A percentile compares a stretch with the other conserved stretches of the same genome.
Evolutionary conservation across 2,113 vertebrate genomes (phyloP).

Genomic region (Chascanopsetta lugubris): DNA sequence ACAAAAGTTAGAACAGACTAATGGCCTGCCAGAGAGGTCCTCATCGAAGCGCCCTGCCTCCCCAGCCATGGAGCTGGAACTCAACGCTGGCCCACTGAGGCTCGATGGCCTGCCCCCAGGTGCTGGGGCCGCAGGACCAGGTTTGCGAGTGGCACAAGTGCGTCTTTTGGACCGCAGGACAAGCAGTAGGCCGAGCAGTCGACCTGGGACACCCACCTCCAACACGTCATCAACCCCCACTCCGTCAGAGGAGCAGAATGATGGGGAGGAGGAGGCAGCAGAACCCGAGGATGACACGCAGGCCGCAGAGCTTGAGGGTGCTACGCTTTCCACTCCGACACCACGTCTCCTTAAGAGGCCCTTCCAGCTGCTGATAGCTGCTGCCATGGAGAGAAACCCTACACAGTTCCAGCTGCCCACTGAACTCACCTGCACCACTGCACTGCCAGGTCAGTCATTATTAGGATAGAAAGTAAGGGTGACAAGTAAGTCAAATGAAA

Average conservation of each 20-base stretch:
- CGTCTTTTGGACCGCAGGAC: conserved; percentile 91
- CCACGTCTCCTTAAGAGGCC: conserved; percentile 91
- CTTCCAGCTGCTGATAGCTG: conserved; percentile 97
- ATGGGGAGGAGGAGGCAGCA: conserved; percentile 91
- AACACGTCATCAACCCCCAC: conserved; percentile 94
- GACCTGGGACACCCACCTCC: conserved; percentile 94
- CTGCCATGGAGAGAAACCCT: conserved; percentile 97
- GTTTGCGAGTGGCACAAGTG: conserved; percentile 89
- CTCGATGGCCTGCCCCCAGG: conserved; percentile 80
- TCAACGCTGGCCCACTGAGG: conserved; percentile 77
- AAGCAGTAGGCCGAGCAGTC: conserved; percentile 89
- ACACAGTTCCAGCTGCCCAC: conserved; percentile 98
- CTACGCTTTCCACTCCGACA: conserved; percentile 45
- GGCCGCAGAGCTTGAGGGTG: conserved; percentile 86
- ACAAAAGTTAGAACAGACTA: conserved; percentile 95
- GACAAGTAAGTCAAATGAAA: not conserved
- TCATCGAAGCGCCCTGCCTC: conserved; percentile 87
- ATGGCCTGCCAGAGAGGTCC: conserved; percentile 89
- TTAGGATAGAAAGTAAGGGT: not conserved
- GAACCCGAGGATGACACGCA: conserved; percentile 94
- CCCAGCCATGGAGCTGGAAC: conserved; percentile 90
- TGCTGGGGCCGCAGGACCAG: conserved; percentile 75
- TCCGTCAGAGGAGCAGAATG: conserved; percentile 94
- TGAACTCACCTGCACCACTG: conserved; percentile 96
- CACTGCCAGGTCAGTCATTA: conserved; percentile 88